These are phyloP conservation scores for Paramormyrops kingsleyae DNA, from an alignment of 2,113 vertebrate genomes.

Conservation along the genomic window DNA sequence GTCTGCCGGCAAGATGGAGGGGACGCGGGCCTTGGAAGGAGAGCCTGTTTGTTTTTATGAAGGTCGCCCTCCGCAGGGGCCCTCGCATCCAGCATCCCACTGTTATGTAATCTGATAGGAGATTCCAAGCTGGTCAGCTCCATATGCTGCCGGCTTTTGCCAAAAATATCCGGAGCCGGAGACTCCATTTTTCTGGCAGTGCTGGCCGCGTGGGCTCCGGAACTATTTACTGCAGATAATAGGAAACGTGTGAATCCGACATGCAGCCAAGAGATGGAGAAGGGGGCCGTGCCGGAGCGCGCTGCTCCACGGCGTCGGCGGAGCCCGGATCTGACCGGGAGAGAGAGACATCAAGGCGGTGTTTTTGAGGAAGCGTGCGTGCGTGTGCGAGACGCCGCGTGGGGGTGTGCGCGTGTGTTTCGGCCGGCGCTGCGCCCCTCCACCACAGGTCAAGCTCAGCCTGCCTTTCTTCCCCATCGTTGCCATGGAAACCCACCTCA, in stretches of 20 bases:
- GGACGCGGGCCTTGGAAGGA: constrained; percentile 34
- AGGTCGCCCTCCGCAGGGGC: constrained; percentile 50
- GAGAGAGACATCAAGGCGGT: constrained; percentile 13
- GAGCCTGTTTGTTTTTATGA: constrained; percentile 45
- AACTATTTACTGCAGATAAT: constrained; percentile 46
- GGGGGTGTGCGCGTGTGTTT: constrained; percentile 34
- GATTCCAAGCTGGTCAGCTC: constrained; percentile 60
- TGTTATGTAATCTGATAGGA: constrained; percentile 67
- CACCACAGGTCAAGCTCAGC: constrained; percentile 95
- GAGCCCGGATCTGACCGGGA: neutral
- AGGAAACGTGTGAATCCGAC: constrained; percentile 42
- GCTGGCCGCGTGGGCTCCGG: constrained; percentile 22
- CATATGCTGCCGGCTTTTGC: constrained; percentile 60
- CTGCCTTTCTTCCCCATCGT: constrained; percentile 75
- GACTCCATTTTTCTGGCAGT: constrained; percentile 41
- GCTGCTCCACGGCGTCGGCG: neutral
- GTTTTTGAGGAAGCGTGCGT: constrained; percentile 25
- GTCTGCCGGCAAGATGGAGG: neutral
- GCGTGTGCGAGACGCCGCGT: constrained; percentile 15
- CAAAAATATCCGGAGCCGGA: constrained; percentile 52
- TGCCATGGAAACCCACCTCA: constrained; percentile 95
- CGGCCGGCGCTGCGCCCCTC: constrained; percentile 62
- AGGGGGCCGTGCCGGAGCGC: neutral
- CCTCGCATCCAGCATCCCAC: constrained; percentile 54
- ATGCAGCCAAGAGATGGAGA: constrained; percentile 27